A percentile compares a stretch with the other conserved stretches of the same genome.
phyloP scores from a whole-genome alignment of 2,113 vertebrate genomes.

The Lepus timidus region DNA sequence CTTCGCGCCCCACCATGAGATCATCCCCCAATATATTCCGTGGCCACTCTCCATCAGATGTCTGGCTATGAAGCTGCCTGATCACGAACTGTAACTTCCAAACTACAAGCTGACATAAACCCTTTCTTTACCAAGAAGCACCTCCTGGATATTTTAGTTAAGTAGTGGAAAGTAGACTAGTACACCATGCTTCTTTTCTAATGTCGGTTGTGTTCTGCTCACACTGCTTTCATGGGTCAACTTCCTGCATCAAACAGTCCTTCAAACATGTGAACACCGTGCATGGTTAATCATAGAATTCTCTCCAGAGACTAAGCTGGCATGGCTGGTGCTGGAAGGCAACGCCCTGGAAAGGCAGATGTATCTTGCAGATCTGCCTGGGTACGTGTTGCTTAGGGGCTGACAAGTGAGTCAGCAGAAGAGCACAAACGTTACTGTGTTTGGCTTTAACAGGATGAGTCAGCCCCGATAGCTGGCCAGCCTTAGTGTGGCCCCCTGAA shows the following conservation, averaged over 20 bases:
- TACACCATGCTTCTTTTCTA: not conserved
- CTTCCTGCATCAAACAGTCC: not conserved
- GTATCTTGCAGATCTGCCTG: not conserved
- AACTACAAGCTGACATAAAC: too few relatives aligned
- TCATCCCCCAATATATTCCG: too few relatives aligned
- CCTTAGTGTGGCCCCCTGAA: conserved; percentile 67
- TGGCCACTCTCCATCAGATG: too few relatives aligned
- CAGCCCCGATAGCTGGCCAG: conserved; percentile 64
- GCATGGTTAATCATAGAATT: not conserved
- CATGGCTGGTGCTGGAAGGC: not conserved
- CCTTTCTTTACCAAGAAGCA: too few relatives aligned
- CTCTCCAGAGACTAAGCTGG: not conserved
- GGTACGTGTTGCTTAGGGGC: not conserved
- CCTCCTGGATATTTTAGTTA: too few relatives aligned
- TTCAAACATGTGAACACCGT: not conserved
- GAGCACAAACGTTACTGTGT: conserved; percentile 7
- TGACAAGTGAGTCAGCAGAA: conserved; percentile 75
- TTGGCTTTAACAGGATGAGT: conserved; percentile 68
- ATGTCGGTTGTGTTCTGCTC: not conserved
- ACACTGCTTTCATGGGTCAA: not conserved
- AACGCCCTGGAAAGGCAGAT: not conserved
- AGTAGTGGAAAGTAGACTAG: too few relatives aligned
- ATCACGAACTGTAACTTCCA: too few relatives aligned
- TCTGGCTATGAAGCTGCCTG: too few relatives aligned
- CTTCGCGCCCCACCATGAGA: too few relatives aligned